These are phyloP conservation scores for Lindbergichthys nudifrons DNA, from an alignment of 2,797 vertebrate species.

Conservation along the genomic window DNA sequence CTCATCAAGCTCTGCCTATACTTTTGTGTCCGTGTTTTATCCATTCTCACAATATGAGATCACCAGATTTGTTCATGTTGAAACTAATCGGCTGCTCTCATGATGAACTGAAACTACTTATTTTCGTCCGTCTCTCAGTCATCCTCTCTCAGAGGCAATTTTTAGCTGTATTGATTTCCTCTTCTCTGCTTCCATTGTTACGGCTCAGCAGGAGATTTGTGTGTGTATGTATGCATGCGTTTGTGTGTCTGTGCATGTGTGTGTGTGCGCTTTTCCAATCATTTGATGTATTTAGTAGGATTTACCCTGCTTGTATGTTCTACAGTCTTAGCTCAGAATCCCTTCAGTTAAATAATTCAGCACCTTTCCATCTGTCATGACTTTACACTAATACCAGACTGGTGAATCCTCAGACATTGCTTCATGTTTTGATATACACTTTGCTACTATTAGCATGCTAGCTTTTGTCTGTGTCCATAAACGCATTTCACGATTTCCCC, in stretches of 20 bases:
- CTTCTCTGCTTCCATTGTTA: conserved; percentile 8
- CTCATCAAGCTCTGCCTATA: neutral
- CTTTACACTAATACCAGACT: conserved; percentile 42
- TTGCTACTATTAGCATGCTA: conserved; percentile 18
- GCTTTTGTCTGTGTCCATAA: conserved; percentile 38
- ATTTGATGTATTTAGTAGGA: neutral
- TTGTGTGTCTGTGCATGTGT: neutral
- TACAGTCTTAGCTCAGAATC: conserved; percentile 4
- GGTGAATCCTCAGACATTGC: conserved; percentile 28
- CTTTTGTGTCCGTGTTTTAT: neutral
- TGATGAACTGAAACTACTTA: conserved; percentile 29
- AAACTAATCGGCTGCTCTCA: conserved; percentile 11
- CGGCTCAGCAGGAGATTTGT: neutral
- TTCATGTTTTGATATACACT: conserved; percentile 9
- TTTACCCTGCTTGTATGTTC: conserved; percentile 1
- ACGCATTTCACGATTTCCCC: conserved; percentile 37
- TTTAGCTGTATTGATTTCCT: conserved; percentile 24
- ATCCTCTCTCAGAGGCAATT: neutral
- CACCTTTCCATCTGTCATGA: conserved; percentile 15
- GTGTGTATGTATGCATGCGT: neutral
- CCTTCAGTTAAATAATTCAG: conserved; percentile 44
- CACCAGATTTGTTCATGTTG: neutral
- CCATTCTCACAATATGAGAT: neutral
- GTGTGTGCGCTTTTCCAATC: neutral
- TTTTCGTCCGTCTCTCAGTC: neutral